These are phyloP conservation scores for Brachypteracias leptosomus DNA, from an alignment of 2,113 vertebrate genomes.

Conservation along the genomic window DNA sequence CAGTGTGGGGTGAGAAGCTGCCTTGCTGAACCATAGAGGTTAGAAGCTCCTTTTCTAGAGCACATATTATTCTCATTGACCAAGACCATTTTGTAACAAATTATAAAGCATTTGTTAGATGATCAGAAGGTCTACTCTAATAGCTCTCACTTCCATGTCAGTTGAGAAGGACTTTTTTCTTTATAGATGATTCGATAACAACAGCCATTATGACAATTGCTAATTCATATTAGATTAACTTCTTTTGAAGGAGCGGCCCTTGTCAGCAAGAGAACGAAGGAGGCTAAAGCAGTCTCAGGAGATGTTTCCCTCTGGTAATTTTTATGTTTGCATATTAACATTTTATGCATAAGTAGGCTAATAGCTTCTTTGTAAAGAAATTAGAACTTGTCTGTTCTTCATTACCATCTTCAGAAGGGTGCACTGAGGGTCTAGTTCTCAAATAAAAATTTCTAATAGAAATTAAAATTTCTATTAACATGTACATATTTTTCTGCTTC, in stretches of 20 bases:
- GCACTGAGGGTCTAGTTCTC: not conserved
- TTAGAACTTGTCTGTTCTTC: not conserved
- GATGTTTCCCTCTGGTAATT: constrained; percentile 75
- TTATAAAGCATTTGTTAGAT: not conserved
- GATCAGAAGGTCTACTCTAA: not conserved
- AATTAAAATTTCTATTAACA: not conserved
- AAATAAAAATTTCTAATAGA: too few relatives aligned
- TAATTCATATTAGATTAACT: not conserved
- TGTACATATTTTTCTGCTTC: not conserved
- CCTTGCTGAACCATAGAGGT: not conserved
- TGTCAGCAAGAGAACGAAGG: constrained; percentile 93
- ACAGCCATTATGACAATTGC: not conserved
- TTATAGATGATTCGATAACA: not conserved
- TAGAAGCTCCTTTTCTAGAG: not conserved
- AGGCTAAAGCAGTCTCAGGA: constrained; percentile 89
- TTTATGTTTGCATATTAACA: not conserved
- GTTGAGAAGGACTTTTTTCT: not conserved
- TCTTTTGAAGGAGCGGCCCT: constrained; percentile 81
- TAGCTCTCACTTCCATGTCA: not conserved
- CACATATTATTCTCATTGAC: not conserved
- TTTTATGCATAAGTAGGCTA: not conserved
- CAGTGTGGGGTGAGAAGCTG: not conserved
- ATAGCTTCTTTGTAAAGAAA: not conserved
- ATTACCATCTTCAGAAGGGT: not conserved
- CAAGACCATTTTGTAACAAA: not conserved